A percentile compares a stretch with the other conserved stretches of the same genome.
Evolutionary conservation across 1,140 invertebrate genomes (phyloP).

Genomic region (Drosophila pseudoananassae): DNA sequence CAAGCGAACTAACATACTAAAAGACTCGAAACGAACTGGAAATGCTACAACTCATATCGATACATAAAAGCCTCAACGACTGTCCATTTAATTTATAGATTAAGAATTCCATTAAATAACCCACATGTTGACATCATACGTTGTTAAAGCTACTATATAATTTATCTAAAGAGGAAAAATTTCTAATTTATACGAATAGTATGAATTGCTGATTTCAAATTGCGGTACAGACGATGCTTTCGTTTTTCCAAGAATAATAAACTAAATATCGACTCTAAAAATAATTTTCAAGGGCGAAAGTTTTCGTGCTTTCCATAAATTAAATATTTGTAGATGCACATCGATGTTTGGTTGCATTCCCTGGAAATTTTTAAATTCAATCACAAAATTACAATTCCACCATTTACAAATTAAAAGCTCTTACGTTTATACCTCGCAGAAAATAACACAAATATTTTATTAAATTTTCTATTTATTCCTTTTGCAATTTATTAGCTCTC

Average conservation of each 20-base stretch:
- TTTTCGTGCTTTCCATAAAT: neutral
- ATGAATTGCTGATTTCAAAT: neutral
- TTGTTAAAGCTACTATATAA: neutral
- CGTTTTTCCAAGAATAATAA: neutral
- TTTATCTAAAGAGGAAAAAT: neutral
- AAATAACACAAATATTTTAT: neutral
- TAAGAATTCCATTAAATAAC: neutral
- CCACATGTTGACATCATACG: neutral
- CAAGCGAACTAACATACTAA: constrained; percentile 37
- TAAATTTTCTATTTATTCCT: constrained; percentile 20
- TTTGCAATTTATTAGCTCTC: constrained; percentile 39
- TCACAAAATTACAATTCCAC: too few species aligned
- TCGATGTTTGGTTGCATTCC: too few species aligned
- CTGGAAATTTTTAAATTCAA: too few species aligned
- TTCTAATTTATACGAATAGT: too few species aligned
- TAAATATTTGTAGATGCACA: too few species aligned
- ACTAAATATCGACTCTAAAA: neutral
- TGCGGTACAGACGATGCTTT: neutral
- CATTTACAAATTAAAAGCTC: too few species aligned
- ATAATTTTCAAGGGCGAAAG: neutral
- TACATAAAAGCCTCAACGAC: constrained; percentile 7
- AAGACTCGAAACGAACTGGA: constrained; percentile 23
- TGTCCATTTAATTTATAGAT: constrained; percentile 7
- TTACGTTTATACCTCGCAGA: neutral
- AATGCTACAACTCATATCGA: constrained; percentile 1